Conservation (phyloP, 2,797 vertebrate genomes). For the Rhinogobio ventralis region DNA sequence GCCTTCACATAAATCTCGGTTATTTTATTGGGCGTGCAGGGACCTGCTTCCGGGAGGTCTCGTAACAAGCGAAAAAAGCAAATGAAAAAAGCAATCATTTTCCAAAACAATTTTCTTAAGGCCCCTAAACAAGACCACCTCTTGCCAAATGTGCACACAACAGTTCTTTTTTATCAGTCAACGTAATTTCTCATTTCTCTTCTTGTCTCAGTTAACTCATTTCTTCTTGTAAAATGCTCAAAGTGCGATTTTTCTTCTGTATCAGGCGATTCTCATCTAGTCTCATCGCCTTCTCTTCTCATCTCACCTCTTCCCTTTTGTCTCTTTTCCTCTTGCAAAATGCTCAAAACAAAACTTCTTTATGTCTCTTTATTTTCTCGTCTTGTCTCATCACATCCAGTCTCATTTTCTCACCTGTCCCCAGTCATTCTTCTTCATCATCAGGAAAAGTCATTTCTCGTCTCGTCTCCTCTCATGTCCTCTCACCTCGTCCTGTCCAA, state of each 20-base stretch:
- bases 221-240: background rate
- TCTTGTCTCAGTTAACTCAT: background rate
- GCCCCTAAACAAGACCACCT: conserved; percentile 32
- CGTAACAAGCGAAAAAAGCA: conserved; percentile 52
- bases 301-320: background rate
- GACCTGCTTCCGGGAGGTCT: conserved; percentile 49
- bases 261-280: background rate
- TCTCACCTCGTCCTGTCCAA: background rate
- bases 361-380: background rate
- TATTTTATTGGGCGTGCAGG: conserved; percentile 50
- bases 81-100: conserved; percentile 62
- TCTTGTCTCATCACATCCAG: background rate
- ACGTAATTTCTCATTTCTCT: background rate
- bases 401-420: background rate
- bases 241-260: background rate
- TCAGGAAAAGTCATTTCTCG: background rate
- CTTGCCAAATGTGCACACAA: conserved; percentile 21
- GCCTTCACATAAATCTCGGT: conserved; percentile 49
- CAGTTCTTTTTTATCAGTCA: background rate
- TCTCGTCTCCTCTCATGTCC: background rate
- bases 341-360: background rate
- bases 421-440: background rate
- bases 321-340: background rate
- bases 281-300: background rate
- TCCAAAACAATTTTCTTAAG: conserved; percentile 57